Conservation (phyloP, 2,113 vertebrate genomes). For the Brienomyrus longianalis region DNA sequence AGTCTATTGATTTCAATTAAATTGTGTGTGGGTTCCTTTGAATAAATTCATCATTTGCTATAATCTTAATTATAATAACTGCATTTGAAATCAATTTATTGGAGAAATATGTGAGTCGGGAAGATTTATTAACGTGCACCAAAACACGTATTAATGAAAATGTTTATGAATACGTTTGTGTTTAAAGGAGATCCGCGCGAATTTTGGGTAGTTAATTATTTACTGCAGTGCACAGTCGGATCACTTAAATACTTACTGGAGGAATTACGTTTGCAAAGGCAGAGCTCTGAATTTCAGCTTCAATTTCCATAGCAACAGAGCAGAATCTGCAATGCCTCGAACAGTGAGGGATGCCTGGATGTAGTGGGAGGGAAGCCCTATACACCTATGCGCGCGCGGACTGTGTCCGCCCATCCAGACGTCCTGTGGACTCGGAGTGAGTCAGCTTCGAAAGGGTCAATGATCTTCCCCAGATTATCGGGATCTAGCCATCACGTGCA, state of each 20-base stretch:
- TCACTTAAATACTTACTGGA: not conserved
- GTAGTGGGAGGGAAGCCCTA: not conserved
- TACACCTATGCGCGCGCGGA: not conserved
- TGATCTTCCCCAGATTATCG: not conserved
- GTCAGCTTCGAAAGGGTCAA: not conserved
- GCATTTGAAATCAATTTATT: not conserved
- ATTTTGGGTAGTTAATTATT: not conserved
- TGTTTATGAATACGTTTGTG: not conserved
- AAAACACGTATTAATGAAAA: not conserved
- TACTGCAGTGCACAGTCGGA: not conserved
- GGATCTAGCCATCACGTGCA: not conserved
- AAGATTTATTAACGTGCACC: not conserved
- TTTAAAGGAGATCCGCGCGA: not conserved
- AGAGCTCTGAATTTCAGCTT: not conserved
- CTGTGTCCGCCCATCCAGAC: not conserved
- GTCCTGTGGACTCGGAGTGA: not conserved
- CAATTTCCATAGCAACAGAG: constrained; percentile 4
- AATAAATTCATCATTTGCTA: not conserved
- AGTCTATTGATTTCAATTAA: not conserved
- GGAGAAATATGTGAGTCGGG: not conserved
- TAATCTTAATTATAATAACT: not conserved
- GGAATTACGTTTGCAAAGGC: not conserved
- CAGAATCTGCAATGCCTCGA: not conserved
- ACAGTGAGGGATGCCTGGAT: not conserved
- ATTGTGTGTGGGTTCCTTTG: not conserved